phyloP scores from a whole-genome alignment of 2,797 vertebrate genomes.

The Sphenodon punctatus region DNA sequence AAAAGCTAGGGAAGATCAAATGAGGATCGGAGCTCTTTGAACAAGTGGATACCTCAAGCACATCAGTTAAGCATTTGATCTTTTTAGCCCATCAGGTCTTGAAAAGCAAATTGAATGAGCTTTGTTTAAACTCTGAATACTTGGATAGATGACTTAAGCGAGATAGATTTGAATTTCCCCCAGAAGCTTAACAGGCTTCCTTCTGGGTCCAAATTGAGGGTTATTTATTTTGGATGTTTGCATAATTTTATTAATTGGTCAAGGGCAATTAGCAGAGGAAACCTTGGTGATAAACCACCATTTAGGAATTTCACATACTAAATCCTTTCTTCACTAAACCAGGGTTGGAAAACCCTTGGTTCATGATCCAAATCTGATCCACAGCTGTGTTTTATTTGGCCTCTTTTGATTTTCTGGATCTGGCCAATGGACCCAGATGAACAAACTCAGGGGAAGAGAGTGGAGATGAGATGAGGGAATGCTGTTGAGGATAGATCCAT shows the following conservation, averaged over 20 bases:
- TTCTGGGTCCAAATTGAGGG: neutral
- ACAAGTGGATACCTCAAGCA: no score
- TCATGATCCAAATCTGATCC: no score
- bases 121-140: neutral
- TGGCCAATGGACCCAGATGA: no score
- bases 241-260: neutral
- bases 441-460: no score
- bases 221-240: neutral
- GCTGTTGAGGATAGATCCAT: no score
- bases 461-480: no score
- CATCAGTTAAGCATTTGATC: neutral
- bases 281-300: neutral
- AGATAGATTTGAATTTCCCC: neutral
- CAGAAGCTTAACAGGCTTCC: neutral
- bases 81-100: neutral
- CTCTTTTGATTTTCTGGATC: no score
- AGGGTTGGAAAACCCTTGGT: no score
- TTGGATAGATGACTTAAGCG: accelerated
- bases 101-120: neutral
- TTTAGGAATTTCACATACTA: no score
- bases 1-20: neutral
- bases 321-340: no score
- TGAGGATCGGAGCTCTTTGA: no score
- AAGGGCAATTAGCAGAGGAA: neutral
- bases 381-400: no score